These are phyloP conservation scores for Trachops cirrhosus DNA, from an alignment of 2,797 vertebrate species.

Conservation along the genomic window DNA sequence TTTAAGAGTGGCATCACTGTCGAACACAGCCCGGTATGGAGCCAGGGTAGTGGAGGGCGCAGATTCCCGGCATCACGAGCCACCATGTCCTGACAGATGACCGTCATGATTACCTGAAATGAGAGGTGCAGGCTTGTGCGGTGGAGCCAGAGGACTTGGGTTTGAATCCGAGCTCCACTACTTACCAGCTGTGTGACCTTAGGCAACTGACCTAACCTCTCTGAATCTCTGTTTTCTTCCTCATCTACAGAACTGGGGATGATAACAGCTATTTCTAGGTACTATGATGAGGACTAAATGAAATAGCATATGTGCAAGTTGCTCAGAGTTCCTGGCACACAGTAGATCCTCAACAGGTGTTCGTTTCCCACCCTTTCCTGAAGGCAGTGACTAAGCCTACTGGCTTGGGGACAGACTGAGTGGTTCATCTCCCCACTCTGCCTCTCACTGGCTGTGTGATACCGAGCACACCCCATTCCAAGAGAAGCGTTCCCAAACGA, in stretches of 20 bases:
- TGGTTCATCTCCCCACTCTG: neutral
- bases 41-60: neutral
- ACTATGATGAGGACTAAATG: neutral
- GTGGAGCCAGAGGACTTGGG: neutral
- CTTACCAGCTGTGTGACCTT: neutral
- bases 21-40: neutral
- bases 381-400: neutral
- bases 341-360: neutral
- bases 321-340: neutral
- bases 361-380: neutral
- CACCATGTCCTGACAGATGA: neutral
- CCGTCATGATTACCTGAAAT: neutral
- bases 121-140: neutral
- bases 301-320: neutral
- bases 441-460: neutral
- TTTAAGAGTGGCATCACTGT: neutral
- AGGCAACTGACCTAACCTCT: neutral
- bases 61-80: neutral
- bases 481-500: neutral
- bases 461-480: neutral
- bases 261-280: neutral
- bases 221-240: neutral
- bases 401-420: neutral
- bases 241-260: neutral
- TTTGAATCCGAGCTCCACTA: neutral